Base-by-base conservation (phyloP, 2,113 vertebrate genomes). In the Crotalus tigris region DNA sequence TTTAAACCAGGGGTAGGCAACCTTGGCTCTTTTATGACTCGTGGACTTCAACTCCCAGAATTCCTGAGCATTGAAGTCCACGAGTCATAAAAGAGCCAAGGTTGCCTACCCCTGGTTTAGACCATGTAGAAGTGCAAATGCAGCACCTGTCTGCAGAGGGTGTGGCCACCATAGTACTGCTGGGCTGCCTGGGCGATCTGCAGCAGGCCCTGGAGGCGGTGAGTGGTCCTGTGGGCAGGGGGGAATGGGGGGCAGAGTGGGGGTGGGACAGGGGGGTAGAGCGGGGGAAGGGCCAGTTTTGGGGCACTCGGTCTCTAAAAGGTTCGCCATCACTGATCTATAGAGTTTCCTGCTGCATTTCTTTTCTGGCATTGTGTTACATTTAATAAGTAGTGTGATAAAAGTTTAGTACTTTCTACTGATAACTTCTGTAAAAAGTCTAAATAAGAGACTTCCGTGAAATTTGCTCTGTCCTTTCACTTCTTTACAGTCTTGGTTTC, bases 301-400 rank as follows among this genome's bases (percentile, higher is more conserved):
- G 0, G 44, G 44, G 44, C 3, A 44, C 44, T 44, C 44, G 3
- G 44, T 44, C 44, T 44, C 44, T 44, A 44, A 44, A 44, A 44
- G 44, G 44, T 44, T 44, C 44, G 3, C 44, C 44, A 44, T 44
- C 44, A 44, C 44, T 44, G 13, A 91, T 94, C 85, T 92, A 69
- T 92, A 69, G 53, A 93, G 0, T 21, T 57, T 51, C 23, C 13
- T 92, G 57, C 54, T 92, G 3, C 90, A 61, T 92, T 95, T 94
- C 91, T 44, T 94, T 69, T 69, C 59, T 92, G 88, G 5, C 24
- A 94, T 46, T 93, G 91, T 15, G 91, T 86, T 5, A 5, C 59
- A 11, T 93, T 95, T 93, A 24, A 90, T 95, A 92, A 93, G 91
- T 93, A 94, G 2, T 54, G 54, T 19, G 15, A 57, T 87, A 92